A percentile compares a stretch with the other conserved stretches of the same genome.
phyloP scores from a whole-genome alignment of 2,797 vertebrate species.

The Ctenopoma multispine region DNA sequence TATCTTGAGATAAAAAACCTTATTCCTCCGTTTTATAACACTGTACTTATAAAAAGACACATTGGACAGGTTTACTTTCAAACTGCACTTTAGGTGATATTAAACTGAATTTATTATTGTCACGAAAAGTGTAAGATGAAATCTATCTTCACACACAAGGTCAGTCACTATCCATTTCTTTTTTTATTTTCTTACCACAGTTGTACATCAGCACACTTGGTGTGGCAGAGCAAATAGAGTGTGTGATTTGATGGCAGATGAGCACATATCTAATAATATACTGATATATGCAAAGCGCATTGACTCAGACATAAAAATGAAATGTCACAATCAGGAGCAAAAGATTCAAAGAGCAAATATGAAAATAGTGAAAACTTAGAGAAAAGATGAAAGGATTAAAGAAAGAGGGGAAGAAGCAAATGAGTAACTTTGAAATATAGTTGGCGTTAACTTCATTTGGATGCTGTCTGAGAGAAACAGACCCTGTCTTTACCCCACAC shows the following conservation, averaged over 20 bases:
- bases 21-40: constrained; percentile 15
- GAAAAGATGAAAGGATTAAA: background rate
- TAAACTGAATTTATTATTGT: constrained; percentile 12
- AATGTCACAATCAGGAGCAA: constrained; percentile 3
- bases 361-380: background rate
- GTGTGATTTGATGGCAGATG: constrained; percentile 18
- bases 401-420: background rate
- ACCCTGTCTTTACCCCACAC: background rate
- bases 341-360: background rate
- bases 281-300: background rate
- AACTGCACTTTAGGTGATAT: constrained; percentile 6
- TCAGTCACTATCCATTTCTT: background rate
- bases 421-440: background rate
- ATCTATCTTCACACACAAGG: background rate
- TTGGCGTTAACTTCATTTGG: background rate
- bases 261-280: constrained; percentile 12
- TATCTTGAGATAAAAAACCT: constrained; percentile 16
- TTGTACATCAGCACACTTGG: background rate
- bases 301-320: constrained; percentile 14
- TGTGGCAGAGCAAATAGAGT: constrained; percentile 9
- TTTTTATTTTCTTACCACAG: background rate
- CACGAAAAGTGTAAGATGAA: background rate
- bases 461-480: background rate
- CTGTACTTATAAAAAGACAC: background rate
- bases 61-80: background rate